A percentile compares a stretch with the other conserved stretches of the same genome.
phyloP scores from a whole-genome alignment of 2,797 vertebrate genomes.

The Harpagifer antarcticus region DNA sequence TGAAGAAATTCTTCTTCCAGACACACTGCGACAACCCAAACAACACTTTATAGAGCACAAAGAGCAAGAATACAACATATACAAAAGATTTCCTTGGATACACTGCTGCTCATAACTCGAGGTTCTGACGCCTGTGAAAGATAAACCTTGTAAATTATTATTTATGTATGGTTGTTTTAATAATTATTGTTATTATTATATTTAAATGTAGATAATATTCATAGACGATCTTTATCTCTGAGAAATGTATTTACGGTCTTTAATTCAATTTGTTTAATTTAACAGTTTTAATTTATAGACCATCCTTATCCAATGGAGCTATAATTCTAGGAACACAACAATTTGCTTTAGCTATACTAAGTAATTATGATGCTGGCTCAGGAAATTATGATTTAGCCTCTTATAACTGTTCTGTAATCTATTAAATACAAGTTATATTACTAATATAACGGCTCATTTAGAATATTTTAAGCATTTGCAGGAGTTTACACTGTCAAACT shows the following conservation, averaged over 20 bases:
- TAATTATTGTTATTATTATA: no score
- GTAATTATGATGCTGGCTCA: background rate
- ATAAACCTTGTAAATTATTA: slow-evolving; percentile 11
- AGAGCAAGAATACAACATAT: slow-evolving; percentile 27
- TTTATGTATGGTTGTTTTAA: no score
- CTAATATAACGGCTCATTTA: background rate
- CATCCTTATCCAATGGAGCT: background rate
- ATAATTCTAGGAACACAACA: background rate
- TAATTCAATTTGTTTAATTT: background rate
- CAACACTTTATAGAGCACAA: slow-evolving; percentile 21
- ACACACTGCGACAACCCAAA: slow-evolving; percentile 26
- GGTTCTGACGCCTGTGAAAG: slow-evolving; percentile 14
- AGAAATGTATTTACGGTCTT: background rate
- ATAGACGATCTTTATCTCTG: background rate
- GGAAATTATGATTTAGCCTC: background rate
- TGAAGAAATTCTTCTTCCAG: slow-evolving; percentile 20
- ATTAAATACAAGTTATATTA: background rate
- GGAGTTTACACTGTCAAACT: background rate
- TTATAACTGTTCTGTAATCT: slow-evolving; percentile 6
- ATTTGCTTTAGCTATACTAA: background rate
- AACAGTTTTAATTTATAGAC: no score
- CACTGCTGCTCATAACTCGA: slow-evolving; percentile 29
- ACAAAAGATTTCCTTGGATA: slow-evolving; percentile 26
- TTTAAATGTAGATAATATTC: no score
- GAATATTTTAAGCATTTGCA: background rate